Base-by-base conservation (phyloP, 2,888 invertebrate genomes). In the Hermaeophaga mercurialis region DNA sequence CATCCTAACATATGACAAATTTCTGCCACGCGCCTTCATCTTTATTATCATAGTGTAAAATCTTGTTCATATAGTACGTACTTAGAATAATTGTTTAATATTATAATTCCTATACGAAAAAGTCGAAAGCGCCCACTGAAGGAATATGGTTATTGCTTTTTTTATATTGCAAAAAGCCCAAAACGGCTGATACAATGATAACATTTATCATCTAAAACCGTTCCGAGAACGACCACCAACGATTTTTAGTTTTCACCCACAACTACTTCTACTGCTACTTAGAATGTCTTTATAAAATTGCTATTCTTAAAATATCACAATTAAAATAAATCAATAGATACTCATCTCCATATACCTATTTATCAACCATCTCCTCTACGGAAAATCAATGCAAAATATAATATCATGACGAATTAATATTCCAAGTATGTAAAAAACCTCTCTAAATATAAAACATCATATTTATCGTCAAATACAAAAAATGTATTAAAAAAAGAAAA, bases 91-190 rank as follows among this genome's bases (percentile, higher is more conserved):
- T 70, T 71, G 72, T 70, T 70, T 73, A 70, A 70, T 74, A 73
- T 71, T 74, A 75, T 75, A 72, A 77, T 36, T 76, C 76, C 78
- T 78, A 76, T 74, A 62, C 75, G 74, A 76, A 78, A 75, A 76
- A 79, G 73, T 79, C 72, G 73, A 79, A 79, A 80, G 80, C 80
- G 78, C 78, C 80, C 80, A 80, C 78, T 78, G 75, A 79, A 78
- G 78, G 77, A 78, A 74, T 78, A 79, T 77, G 79, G 79, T 80
- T 80, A 80, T 80, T 80, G 80, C 80, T 80, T 74, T 78, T 75
- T 80, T 80, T 52, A 52, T 52, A 80, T 80, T 80, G 80, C 80
- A 77, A 78, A 77, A 79, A 79, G 79, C 80, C 80, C 61, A 82
- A 82, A 83, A 82, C 49, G 65, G 68, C 66, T 63, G 60, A 64